Evolutionary conservation across 2,888 invertebrate species (phyloP), one percentile per base, ranked within the genome.

Genomic region (Penaeus monodon): DNA sequence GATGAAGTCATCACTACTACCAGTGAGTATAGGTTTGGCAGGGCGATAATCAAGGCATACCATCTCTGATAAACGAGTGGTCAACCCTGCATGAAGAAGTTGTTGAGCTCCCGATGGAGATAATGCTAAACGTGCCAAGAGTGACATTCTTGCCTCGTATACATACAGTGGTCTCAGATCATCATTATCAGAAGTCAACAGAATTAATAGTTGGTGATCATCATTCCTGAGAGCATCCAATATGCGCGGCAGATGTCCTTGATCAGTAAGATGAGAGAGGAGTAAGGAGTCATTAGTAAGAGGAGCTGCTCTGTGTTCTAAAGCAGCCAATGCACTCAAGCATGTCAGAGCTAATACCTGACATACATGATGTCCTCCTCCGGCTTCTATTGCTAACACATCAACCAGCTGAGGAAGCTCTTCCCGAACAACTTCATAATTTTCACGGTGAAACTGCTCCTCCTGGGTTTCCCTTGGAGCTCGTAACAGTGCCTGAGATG

Each of bases 41-140:
- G 81, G 85, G 22, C 88, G 88, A 80, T 86, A 89, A 78, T 81
- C 87, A 63, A 90, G 78, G 29, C 95, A 95, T 24, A 93, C 93
- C 94, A 97, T 95, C 88, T 94, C 94, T 44, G 96, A 95, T 24
- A 95, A 92, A 77, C 94, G 94, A 0, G 94, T 93, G 49, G 95
- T 91, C 4, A 94, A 92, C 89, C 94, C 94, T 38, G 88, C 74
- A 74, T 90, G 90, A 38, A 91, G 85, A 79, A 91, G 76, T 27
- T 86, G 85, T 44, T 89, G 89, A 0, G 95, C 94, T 90, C 97
- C 97, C 22, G 94, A 91, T 89, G 95, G 93, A 0, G 94, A 94
- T 14, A 94, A 94, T 0, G 96, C 95, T 91, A 97, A 93, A 91
- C 95, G 94, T 82, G 95, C 94, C 29, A 97, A 93, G 90, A 96